These are phyloP conservation scores for Gryllus longicercus DNA, from an alignment of 2,888 invertebrate species.

Conservation along the genomic window DNA sequence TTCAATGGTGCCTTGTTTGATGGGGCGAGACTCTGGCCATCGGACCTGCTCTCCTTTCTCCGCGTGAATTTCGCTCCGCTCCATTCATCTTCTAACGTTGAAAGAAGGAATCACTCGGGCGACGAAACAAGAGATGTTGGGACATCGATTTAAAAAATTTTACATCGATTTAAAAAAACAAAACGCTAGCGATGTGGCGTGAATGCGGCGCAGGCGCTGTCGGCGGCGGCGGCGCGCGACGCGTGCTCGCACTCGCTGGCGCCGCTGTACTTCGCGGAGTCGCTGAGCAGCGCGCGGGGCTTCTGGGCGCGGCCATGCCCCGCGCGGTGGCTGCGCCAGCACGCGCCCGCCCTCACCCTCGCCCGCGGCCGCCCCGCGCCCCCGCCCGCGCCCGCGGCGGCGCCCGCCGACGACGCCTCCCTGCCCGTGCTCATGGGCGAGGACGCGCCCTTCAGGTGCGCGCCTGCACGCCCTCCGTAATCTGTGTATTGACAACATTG, in stretches of 20 bases:
- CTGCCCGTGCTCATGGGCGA: constrained; percentile 1
- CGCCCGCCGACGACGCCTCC: not conserved
- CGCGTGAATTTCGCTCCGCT: too few relatives aligned
- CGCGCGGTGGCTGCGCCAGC: not conserved
- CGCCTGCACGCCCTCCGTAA: too few relatives aligned
- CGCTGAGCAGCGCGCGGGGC: not conserved
- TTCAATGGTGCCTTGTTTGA: too few relatives aligned
- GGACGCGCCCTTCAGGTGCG: constrained; percentile 11
- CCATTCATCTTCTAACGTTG: too few relatives aligned
- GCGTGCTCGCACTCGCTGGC: constrained; percentile 19
- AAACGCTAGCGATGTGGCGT: too few relatives aligned
- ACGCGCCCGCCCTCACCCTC: not conserved
- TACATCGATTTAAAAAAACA: too few relatives aligned
- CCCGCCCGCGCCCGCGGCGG: not conserved
- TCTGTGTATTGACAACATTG: too few relatives aligned
- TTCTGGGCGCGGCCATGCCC: constrained; percentile 3
- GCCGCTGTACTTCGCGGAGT: constrained; percentile 19
- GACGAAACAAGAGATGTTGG: too few relatives aligned
- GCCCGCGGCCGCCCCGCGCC: not conserved
- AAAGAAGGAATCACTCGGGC: too few relatives aligned
- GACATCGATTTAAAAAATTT: too few relatives aligned
- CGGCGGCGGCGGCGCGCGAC: not conserved
- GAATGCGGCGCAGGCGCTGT: not conserved
- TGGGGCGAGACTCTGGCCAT: too few relatives aligned
- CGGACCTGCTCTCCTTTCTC: too few relatives aligned